phyloP scores from a whole-genome alignment of 2,797 vertebrate species.

The Trachurus trachurus region DNA sequence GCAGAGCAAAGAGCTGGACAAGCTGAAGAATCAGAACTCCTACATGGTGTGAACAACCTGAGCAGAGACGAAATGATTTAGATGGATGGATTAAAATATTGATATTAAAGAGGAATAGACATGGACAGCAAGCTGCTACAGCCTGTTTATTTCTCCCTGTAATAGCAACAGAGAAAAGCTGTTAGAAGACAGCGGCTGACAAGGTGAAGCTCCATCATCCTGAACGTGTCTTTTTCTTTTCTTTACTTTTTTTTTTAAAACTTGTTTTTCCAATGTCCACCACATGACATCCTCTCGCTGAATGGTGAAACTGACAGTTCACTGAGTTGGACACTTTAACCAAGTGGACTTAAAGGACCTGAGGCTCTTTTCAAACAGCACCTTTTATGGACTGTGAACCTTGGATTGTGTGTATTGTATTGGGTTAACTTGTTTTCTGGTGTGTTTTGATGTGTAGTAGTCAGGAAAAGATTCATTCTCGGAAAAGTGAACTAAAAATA shows the following conservation, averaged over 20 bases:
- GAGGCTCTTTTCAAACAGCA: conserved; percentile 73
- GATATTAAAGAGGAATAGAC: conserved; percentile 42
- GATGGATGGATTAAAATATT: conserved; percentile 47
- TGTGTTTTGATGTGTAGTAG: conserved; percentile 81
- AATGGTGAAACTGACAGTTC: conserved; percentile 50
- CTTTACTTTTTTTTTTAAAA: background rate
- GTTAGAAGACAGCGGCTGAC: conserved; percentile 38
- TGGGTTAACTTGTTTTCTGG: conserved; percentile 78
- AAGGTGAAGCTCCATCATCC: conserved; percentile 51
- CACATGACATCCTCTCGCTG: conserved; percentile 48
- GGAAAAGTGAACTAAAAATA: conserved; percentile 48
- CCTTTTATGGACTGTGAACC: conserved; percentile 75
- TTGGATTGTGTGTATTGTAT: conserved; percentile 76
- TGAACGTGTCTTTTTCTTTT: conserved; percentile 42
- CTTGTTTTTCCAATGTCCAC: conserved; percentile 57
- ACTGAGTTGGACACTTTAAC: conserved; percentile 51
- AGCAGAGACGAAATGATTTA: conserved; percentile 53
- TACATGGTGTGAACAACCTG: conserved; percentile 96
- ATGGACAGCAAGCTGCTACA: conserved; percentile 58
- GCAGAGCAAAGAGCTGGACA: conserved; percentile 99
- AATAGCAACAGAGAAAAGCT: conserved; percentile 51
- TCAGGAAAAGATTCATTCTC: conserved; percentile 67
- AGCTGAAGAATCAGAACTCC: conserved; percentile 99
- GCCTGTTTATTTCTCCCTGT: conserved; percentile 51
- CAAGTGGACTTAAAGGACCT: conserved; percentile 64